Conservation (phyloP, 2,888 invertebrate species). For the Epirrhoe alternata region DNA sequence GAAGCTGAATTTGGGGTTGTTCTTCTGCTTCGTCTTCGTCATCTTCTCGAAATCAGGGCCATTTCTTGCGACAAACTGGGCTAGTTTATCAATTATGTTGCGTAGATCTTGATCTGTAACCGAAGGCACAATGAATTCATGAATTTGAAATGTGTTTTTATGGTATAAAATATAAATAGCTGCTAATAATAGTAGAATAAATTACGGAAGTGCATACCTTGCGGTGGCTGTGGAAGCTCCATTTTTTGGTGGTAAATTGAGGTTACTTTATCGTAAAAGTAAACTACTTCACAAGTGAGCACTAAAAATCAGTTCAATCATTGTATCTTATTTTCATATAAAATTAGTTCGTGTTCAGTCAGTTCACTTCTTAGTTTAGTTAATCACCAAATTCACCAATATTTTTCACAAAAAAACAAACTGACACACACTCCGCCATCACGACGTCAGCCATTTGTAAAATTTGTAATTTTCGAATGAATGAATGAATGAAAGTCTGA, state of each 20-base stretch:
- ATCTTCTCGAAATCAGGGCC: slow-evolving; percentile 99
- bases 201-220: slow-evolving; percentile 72
- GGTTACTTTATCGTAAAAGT: slow-evolving; percentile 56
- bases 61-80: slow-evolving; percentile 99
- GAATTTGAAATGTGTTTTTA: not conserved
- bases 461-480: too few relatives aligned
- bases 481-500: slow-evolving; percentile 13
- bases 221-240: slow-evolving; percentile 86
- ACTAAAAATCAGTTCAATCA: slow-evolving; percentile 23
- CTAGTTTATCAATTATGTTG: slow-evolving; percentile 99
- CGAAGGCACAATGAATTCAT: slow-evolving; percentile 13
- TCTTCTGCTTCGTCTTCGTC: slow-evolving; percentile 99
- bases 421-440: slow-evolving; percentile 39
- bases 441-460: slow-evolving; percentile 56
- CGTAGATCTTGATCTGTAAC: slow-evolving; percentile 95
- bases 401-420: slow-evolving; percentile 39
- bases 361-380: slow-evolving; percentile 10
- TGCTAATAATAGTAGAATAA: not conserved
- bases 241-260: slow-evolving; percentile 67
- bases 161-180: not conserved
- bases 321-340: slow-evolving; percentile 1
- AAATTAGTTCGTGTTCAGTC: not conserved
- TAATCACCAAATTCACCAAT: slow-evolving; percentile 23
- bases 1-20: slow-evolving; percentile 98
- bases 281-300: slow-evolving; percentile 7